Percentiles rank a stretch among this genome's conserved stretches.
These are phyloP conservation scores for Petrolisthes cinctipes DNA, from an alignment of 2,888 invertebrate genomes.

Conservation along the genomic window DNA sequence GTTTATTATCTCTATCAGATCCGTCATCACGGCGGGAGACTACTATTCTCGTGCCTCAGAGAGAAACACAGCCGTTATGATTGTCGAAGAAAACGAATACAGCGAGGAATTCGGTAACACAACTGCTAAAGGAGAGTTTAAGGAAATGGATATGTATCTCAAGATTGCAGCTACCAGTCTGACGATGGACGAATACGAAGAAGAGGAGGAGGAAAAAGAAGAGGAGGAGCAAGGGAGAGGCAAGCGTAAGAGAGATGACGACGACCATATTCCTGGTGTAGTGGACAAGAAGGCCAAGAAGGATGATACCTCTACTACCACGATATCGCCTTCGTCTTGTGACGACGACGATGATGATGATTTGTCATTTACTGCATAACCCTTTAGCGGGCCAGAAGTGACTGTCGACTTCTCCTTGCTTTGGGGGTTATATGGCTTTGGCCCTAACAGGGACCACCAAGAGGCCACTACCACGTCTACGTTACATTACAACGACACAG, in stretches of 20 bases:
- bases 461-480: no score
- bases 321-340: neutral
- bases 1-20: neutral
- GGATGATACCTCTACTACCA: neutral
- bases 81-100: neutral
- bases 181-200: neutral
- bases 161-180: neutral
- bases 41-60: neutral
- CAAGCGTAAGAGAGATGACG: conserved; percentile 11
- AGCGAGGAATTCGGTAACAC: neutral
- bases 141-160: no score
- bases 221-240: neutral
- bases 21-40: neutral
- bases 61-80: neutral
- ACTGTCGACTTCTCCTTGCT: no score
- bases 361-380: no score
- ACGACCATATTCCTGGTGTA: neutral
- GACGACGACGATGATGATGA: neutral
- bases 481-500: no score
- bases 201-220: neutral
- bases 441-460: no score
- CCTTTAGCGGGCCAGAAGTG: no score
- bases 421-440: no score
- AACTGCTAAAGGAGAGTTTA: neutral
- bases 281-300: neutral